Evolutionary conservation across 2,797 vertebrate species (phyloP).

Genomic region (Scyliorhinus canicula): DNA sequence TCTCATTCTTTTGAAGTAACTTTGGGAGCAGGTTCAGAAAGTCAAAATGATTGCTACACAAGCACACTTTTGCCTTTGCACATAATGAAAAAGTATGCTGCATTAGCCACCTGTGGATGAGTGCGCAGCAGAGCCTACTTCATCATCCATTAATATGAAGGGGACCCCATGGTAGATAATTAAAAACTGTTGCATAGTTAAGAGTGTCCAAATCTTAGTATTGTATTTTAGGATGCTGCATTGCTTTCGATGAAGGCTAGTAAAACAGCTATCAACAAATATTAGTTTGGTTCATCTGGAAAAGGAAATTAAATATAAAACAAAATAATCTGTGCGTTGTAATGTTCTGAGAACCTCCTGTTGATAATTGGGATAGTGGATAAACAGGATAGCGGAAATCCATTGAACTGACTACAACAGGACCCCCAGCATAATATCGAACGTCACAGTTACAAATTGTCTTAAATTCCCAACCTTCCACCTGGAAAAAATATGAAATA

Average conservation of each 20-base stretch:
- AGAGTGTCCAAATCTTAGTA: background rate
- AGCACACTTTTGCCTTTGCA: background rate
- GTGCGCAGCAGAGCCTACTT: background rate
- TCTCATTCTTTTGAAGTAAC: background rate
- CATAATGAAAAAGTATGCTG: background rate
- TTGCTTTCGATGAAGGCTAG: background rate
- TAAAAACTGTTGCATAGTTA: background rate
- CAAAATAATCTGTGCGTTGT: background rate
- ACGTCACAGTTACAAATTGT: background rate
- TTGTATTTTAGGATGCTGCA: background rate
- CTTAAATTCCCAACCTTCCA: background rate
- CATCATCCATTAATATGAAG: background rate
- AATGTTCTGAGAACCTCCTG: background rate
- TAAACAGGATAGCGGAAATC: background rate
- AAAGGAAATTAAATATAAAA: background rate
- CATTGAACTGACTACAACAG: background rate
- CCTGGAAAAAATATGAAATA: background rate
- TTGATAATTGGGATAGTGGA: background rate
- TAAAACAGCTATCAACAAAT: background rate
- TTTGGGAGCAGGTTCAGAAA: background rate
- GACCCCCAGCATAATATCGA: background rate
- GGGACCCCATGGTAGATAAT: background rate
- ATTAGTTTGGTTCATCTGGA: background rate
- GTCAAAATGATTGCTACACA: background rate
- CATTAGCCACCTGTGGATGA: background rate